Evolutionary conservation across 2,888 invertebrate species (phyloP).

Genomic region (Dasysyrphus tricinctus): DNA sequence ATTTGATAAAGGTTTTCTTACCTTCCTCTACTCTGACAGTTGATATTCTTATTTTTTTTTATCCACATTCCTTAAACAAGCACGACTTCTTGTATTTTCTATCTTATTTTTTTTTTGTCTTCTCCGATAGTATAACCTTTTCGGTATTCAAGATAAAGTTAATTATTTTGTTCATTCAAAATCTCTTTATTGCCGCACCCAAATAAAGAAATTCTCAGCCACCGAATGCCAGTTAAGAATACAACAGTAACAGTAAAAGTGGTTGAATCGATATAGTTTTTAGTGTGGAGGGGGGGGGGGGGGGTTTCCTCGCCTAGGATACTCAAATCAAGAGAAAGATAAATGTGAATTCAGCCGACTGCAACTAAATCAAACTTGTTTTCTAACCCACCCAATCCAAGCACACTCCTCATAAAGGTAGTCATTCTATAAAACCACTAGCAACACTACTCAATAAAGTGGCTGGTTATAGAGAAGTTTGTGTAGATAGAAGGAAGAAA

Average conservation of each 20-base stretch:
- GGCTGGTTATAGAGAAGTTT: constrained; percentile 3
- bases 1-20: too few relatives aligned
- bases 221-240: background rate
- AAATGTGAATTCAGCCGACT: constrained; percentile 67
- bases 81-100: too few relatives aligned
- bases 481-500: constrained; percentile 14
- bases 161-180: constrained; percentile 74
- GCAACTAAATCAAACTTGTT: constrained; percentile 64
- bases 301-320: constrained; percentile 19
- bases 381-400: constrained; percentile 21
- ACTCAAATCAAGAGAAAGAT: constrained; percentile 57
- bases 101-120: too few relatives aligned
- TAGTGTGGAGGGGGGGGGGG: background rate
- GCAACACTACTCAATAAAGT: constrained; percentile 27
- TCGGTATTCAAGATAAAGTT: constrained; percentile 34
- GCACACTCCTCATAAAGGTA: constrained; percentile 1
- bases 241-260: constrained; percentile 17
- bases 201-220: constrained; percentile 20
- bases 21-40: too few relatives aligned
- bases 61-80: too few relatives aligned
- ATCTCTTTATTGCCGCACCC: constrained; percentile 50
- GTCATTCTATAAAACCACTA: background rate
- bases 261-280: background rate
- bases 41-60: too few relatives aligned
- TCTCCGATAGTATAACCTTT: too few relatives aligned